Conservation (phyloP, 2,113 vertebrate genomes). For the Neomonachus schauinslandi region DNA sequence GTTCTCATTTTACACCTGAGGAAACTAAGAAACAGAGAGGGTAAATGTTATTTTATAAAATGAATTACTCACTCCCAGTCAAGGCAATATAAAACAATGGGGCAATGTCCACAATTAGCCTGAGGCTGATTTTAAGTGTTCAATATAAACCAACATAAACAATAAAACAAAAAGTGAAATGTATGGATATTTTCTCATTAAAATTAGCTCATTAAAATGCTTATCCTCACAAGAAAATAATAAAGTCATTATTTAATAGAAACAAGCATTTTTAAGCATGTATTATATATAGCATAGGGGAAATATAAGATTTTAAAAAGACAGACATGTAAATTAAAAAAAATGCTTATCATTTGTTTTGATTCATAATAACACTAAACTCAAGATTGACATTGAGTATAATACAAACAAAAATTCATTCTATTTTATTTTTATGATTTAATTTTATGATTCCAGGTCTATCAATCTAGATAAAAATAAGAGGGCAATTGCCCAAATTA, state of each 20-base stretch:
- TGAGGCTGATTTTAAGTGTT: neutral
- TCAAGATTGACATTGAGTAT: neutral
- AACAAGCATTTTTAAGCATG: neutral
- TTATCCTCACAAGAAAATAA: neutral
- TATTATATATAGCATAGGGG: neutral
- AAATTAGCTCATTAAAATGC: conserved; percentile 44
- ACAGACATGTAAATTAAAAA: neutral
- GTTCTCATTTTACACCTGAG: conserved; percentile 32
- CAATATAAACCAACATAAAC: neutral
- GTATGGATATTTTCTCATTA: neutral
- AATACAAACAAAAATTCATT: neutral
- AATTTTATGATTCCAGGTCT: neutral
- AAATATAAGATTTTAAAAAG: neutral
- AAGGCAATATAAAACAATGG: neutral
- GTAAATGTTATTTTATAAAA: neutral
- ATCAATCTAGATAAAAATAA: neutral
- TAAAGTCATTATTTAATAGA: conserved; percentile 6
- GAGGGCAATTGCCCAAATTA: neutral
- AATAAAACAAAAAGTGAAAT: neutral
- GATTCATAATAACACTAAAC: neutral
- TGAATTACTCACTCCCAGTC: neutral
- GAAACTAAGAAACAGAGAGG: neutral
- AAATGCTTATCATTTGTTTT: neutral
- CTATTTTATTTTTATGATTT: neutral
- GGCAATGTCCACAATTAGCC: neutral